phyloP scores from a whole-genome alignment of 2,113 vertebrate genomes.

The Sigmodon hispidus region DNA sequence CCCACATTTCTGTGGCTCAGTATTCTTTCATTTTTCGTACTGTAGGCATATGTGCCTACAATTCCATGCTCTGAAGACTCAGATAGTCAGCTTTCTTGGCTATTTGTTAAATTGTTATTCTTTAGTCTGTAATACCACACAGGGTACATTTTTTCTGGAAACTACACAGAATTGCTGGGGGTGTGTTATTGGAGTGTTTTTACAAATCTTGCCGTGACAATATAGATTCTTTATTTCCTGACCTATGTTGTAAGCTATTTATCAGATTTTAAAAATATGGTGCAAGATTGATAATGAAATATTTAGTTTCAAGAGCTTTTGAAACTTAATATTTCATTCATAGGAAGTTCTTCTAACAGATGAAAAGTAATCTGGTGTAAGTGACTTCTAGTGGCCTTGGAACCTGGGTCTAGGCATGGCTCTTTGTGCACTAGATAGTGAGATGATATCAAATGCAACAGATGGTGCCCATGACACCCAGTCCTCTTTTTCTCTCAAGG shows the following conservation, averaged over 20 bases:
- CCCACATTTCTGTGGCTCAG: neutral
- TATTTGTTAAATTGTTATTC: neutral
- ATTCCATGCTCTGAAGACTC: neutral
- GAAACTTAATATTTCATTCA: constrained; percentile 7
- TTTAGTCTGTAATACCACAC: neutral
- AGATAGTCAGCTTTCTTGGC: neutral
- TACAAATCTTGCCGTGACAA: neutral
- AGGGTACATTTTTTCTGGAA: neutral
- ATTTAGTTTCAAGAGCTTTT: constrained; percentile 36
- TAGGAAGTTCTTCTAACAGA: neutral
- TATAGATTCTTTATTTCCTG: neutral
- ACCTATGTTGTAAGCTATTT: neutral
- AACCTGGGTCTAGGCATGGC: neutral
- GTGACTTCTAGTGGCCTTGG: neutral
- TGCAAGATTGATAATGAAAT: neutral
- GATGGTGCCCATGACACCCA: neutral
- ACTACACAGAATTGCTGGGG: neutral
- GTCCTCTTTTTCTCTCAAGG: neutral
- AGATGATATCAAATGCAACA: neutral
- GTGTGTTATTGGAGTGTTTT: neutral
- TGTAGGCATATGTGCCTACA: neutral
- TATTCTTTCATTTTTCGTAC: neutral
- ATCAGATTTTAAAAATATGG: neutral
- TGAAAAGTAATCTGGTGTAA: neutral
- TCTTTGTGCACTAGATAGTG: neutral